A percentile compares a stretch with the other conserved stretches of the same genome.
Conservation (phyloP, 1,140 invertebrate species). For the Diorhabda elongata region DNA sequence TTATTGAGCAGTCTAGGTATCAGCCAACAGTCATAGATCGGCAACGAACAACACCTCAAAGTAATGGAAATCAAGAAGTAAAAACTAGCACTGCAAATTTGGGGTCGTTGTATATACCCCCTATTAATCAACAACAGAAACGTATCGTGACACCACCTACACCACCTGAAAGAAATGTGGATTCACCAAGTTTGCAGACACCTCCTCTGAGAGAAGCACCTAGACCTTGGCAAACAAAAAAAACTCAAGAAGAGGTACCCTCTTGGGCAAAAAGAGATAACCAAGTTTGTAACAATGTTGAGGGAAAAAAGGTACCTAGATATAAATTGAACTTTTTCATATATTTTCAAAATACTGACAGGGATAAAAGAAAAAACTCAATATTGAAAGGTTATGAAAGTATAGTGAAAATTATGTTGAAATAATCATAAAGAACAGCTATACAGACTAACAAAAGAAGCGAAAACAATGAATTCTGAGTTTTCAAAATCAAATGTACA, state of each 20-base stretch:
- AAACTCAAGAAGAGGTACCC: conserved; percentile 38
- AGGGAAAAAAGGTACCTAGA: not conserved
- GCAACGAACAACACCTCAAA: conserved; percentile 22
- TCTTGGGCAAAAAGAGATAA: conserved; percentile 37
- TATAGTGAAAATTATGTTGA: no score
- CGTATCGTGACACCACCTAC: conserved; percentile 29
- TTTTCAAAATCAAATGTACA: no score
- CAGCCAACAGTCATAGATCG: conserved; percentile 31
- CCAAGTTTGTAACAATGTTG: conserved; percentile 10
- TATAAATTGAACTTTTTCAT: not conserved
- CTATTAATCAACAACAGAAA: conserved; percentile 39
- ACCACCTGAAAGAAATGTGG: conserved; percentile 52
- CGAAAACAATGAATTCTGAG: no score
- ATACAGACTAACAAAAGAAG: no score
- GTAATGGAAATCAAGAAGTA: conserved; percentile 9
- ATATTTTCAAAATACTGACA: not conserved
- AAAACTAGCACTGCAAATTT: conserved; percentile 31
- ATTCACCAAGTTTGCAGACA: conserved; percentile 48
- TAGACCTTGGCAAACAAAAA: conserved; percentile 43
- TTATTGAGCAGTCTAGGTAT: conserved; percentile 21
- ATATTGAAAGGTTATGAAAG: no score
- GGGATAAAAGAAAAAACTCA: no score
- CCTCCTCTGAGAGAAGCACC: conserved; percentile 44
- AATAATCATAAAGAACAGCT: no score
- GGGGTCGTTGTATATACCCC: conserved; percentile 45